These are phyloP conservation scores for Morone saxatilis DNA, from an alignment of 2,113 vertebrate species.

Conservation along the genomic window DNA sequence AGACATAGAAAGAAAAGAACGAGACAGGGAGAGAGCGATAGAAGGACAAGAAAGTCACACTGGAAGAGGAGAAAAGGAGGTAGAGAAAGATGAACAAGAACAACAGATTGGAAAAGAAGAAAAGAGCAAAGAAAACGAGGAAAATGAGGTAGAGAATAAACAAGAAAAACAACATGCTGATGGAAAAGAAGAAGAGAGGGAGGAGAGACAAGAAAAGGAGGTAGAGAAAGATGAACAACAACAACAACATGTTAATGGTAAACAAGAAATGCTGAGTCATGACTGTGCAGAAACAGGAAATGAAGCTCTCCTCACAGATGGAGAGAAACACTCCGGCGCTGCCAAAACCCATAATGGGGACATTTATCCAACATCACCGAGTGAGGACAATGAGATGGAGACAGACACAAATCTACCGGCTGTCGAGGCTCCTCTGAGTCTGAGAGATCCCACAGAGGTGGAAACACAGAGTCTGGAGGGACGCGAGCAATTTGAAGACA, in stretches of 20 bases:
- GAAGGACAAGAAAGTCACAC: background rate
- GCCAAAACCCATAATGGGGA: constrained; percentile 29
- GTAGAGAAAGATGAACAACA: background rate
- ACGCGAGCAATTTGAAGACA: background rate
- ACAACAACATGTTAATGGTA: too few relatives aligned
- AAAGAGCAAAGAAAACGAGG: background rate
- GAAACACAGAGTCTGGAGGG: background rate
- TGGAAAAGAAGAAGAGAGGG: background rate
- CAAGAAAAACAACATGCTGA: background rate
- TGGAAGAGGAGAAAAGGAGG: background rate
- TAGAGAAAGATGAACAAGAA: background rate
- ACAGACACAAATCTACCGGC: background rate
- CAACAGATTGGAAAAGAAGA: background rate
- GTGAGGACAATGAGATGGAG: constrained; percentile 32
- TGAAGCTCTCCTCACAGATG: background rate
- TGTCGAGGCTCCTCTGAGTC: background rate
- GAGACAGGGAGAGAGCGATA: too few relatives aligned
- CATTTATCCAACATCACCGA: constrained; percentile 40
- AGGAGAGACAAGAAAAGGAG: background rate
- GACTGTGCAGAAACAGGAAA: background rate
- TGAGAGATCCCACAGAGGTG: background rate
- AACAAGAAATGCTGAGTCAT: background rate
- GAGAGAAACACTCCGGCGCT: background rate
- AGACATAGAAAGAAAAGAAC: background rate
- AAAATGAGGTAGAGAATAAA: background rate